A percentile compares a stretch with the other conserved stretches of the same genome.
Conservation (phyloP, 1,140 invertebrate species). For the Teleogryllus occipitalis region DNA sequence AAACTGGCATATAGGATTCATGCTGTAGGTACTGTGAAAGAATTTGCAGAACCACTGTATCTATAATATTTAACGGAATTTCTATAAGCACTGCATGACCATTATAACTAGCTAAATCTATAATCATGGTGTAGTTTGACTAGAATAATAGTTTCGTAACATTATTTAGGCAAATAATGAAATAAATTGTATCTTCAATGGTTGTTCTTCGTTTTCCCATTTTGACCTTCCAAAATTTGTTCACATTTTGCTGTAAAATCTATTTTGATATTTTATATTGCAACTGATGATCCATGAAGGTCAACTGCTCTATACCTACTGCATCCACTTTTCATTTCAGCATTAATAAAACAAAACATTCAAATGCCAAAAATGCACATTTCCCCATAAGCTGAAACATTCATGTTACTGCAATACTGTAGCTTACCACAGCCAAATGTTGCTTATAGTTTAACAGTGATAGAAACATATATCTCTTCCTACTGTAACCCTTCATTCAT, state of each 20-base stretch:
- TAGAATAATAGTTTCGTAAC: background rate
- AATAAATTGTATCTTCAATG: background rate
- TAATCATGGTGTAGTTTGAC: background rate
- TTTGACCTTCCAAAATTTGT: background rate
- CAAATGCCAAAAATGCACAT: background rate
- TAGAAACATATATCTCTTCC: constrained; percentile 3
- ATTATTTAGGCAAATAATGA: constrained; percentile 2
- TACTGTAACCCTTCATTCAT: background rate
- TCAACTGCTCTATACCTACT: background rate
- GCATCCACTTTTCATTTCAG: background rate
- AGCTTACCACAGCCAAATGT: constrained; percentile 15
- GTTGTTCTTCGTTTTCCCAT: background rate
- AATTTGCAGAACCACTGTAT: background rate
- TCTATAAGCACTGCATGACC: background rate
- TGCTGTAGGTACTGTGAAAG: background rate
- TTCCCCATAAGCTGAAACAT: background rate
- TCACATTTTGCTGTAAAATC: background rate
- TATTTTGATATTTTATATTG: background rate
- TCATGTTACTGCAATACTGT: constrained; percentile 11
- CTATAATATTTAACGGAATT: background rate
- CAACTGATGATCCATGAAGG: background rate
- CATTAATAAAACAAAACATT: background rate
- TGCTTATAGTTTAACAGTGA: constrained; percentile 9
- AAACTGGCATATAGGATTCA: background rate
- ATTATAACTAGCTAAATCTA: constrained; percentile 6